Percentiles rank a stretch among this genome's conserved stretches.
These are phyloP conservation scores for Yponomeuta evonymella DNA, from an alignment of 2,888 invertebrate genomes.

Conservation along the genomic window DNA sequence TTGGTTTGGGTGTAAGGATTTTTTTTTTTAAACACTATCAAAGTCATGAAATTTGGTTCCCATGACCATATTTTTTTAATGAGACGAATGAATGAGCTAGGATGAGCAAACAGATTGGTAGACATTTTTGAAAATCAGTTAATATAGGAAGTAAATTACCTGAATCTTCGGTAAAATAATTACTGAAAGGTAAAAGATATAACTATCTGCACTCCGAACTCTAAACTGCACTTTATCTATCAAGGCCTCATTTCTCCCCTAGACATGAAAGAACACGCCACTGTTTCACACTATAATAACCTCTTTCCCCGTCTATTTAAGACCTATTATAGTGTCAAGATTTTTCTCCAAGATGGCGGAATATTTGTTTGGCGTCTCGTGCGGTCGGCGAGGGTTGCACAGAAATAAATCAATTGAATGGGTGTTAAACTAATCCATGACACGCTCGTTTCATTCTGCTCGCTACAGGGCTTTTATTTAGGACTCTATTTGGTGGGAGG, in stretches of 20 bases:
- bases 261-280: background rate
- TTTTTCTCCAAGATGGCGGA: slow-evolving; percentile 1
- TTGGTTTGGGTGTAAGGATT: too few relatives aligned
- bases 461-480: slow-evolving; percentile 23
- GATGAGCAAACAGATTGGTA: too few relatives aligned
- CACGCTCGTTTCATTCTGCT: slow-evolving; percentile 39
- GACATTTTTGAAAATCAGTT: too few relatives aligned
- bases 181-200: background rate
- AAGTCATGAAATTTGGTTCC: too few relatives aligned
- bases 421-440: slow-evolving; percentile 48
- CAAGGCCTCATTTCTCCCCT: background rate
- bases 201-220: background rate
- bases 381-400: slow-evolving; percentile 34
- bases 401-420: slow-evolving; percentile 45
- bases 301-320: background rate
- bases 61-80: too few relatives aligned
- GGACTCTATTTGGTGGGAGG: slow-evolving; percentile 25
- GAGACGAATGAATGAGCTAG: too few relatives aligned
- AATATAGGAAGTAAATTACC: too few relatives aligned
- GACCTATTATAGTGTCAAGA: background rate
- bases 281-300: background rate
- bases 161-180: too few relatives aligned
- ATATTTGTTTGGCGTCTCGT: slow-evolving; percentile 30
- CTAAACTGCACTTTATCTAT: background rate
- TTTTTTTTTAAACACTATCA: too few relatives aligned